Percentiles rank a stretch among this genome's conserved stretches.
These are phyloP conservation scores for Melieria crassipennis DNA, from an alignment of 2,888 invertebrate genomes.

Conservation along the genomic window DNA sequence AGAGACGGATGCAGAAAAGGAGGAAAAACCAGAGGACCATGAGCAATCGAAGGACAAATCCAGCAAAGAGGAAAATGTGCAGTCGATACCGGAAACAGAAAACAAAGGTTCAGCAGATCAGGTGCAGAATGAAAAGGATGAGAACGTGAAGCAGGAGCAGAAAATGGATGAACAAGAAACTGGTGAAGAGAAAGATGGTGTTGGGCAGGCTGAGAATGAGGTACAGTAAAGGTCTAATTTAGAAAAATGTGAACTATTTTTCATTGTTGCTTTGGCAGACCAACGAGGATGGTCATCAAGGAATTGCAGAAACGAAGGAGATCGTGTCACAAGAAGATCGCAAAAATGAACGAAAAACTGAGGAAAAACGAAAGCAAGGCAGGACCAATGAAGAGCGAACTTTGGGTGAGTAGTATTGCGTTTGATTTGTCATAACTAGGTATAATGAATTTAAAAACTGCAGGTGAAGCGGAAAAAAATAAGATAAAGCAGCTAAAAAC, in stretches of 20 bases:
- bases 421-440: background rate
- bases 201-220: conserved; percentile 80
- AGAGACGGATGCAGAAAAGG: conserved; percentile 68
- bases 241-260: background rate
- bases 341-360: conserved; percentile 61
- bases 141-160: conserved; percentile 65
- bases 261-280: conserved; percentile 41
- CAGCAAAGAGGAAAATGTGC: conserved; percentile 64
- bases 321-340: conserved; percentile 63
- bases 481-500: conserved; percentile 67
- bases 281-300: conserved; percentile 74
- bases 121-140: conserved; percentile 63
- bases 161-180: conserved; percentile 68
- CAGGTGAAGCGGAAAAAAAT: conserved; percentile 61
- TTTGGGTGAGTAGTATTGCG: conserved; percentile 61
- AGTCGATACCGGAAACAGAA: conserved; percentile 60
- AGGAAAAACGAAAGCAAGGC: conserved; percentile 78
- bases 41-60: conserved; percentile 62
- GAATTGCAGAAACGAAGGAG: conserved; percentile 65
- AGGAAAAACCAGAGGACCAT: conserved; percentile 63
- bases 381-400: conserved; percentile 79
- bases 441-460: background rate
- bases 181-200: conserved; percentile 71
- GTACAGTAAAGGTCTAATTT: conserved; percentile 38
- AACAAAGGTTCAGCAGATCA: conserved; percentile 62